A percentile compares a stretch with the other conserved stretches of the same genome.
Conservation (phyloP, 1,140 invertebrate species). For the Drosophila miranda region DNA sequence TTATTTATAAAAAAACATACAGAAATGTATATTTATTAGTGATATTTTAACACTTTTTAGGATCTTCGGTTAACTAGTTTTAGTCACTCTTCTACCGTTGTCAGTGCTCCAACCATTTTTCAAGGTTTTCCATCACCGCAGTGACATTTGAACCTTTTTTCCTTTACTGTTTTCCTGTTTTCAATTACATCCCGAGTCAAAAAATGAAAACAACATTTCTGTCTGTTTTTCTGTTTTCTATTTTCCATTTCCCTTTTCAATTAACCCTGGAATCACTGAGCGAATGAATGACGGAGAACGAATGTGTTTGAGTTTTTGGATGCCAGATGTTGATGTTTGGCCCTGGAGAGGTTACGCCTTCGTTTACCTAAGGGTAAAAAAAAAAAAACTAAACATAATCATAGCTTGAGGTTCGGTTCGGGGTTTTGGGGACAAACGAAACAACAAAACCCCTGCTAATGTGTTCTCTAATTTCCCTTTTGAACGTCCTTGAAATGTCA, state of each 20-base stretch:
- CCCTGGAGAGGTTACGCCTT: constrained; percentile 62
- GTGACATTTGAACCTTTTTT: too few relatives aligned
- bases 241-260: constrained; percentile 49
- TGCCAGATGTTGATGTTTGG: constrained; percentile 77
- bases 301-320: not conserved
- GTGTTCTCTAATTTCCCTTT: constrained; percentile 52
- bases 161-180: too few relatives aligned
- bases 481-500: constrained; percentile 46
- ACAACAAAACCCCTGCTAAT: constrained; percentile 42
- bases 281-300: too few relatives aligned
- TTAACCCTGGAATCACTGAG: constrained; percentile 34
- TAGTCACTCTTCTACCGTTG: too few relatives aligned
- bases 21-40: too few relatives aligned
- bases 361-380: constrained; percentile 9
- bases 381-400: constrained; percentile 31
- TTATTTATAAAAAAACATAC: too few relatives aligned
- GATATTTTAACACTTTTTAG: too few relatives aligned
- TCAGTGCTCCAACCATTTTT: too few relatives aligned
- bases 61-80: too few relatives aligned
- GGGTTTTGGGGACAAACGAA: constrained; percentile 10
- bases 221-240: too few relatives aligned
- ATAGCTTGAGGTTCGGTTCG: constrained; percentile 24
- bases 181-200: constrained; percentile 26
- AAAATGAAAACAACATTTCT: constrained; percentile 32
- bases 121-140: too few relatives aligned